Base-by-base conservation (phyloP, 2,797 vertebrate genomes). In the Enteromius unitaeniatus region DNA sequence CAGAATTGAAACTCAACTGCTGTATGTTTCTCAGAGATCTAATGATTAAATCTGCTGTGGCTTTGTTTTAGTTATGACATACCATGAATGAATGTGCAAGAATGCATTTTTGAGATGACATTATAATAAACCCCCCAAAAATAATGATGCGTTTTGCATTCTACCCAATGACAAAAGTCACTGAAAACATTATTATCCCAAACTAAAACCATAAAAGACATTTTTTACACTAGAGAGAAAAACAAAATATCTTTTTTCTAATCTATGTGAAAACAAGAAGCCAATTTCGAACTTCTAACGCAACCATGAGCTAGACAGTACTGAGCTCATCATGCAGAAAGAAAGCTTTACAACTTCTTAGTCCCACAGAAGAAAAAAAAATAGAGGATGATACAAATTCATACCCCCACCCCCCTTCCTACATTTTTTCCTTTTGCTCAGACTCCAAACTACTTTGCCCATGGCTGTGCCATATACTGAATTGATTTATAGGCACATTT, bases 401-500 rank as follows among this genome's bases (percentile, higher is more conserved):
- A 93, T 93, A 92, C 92, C 91, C 79, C 62, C 47, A 40, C 51
- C 62, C 14, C 40, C 31, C 53, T 37, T 78, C 87, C 90, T 92
- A 89, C 91, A 92, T 90, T 91, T 92, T 93, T 93, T 93, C 90
- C 91, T n/a, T 92, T 93, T 89, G 90, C 90, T 88, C 86, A 89
- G 91, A 91, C 93, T 93, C 89, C 88, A 93, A 93, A 94, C 92
- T 93, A 94, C 91, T 93, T 95, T 93, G 93, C 94, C 94, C 91
- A 92, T 93, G 94, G 94, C 94, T 92, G 92, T 92, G 93, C 92
- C 93, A 93, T 93, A 92, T 91, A 94, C 92, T 91, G 94, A 94
- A 94, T 92, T 93, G 93, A 95, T 95, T 94, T 94, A 95, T 94
- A 93, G 93, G 92, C 93, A 93, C 93, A 93, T 93, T 94, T 94